Evolutionary conservation across 64 coral and sea anemone genomes (phyloP).

Genomic region (Stichodactyla helianthus): DNA sequence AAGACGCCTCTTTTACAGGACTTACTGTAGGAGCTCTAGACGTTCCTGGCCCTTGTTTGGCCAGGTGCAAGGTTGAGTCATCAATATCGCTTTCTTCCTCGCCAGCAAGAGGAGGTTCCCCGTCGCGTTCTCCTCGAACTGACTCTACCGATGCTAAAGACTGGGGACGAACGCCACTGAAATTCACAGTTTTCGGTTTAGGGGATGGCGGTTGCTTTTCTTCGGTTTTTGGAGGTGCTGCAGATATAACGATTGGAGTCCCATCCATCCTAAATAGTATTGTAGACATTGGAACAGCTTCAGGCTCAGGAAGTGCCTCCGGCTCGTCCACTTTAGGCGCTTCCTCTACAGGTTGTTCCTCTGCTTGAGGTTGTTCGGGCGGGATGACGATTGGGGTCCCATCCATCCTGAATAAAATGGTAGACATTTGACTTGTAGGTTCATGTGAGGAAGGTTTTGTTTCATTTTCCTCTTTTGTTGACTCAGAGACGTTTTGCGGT

Average conservation of each 20-base stretch:
- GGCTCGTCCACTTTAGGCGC: background rate
- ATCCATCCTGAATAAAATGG: slow-evolving; percentile 18
- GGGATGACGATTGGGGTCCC: background rate
- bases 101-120: slow-evolving; percentile 6
- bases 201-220: slow-evolving; percentile 1
- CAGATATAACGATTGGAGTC: background rate
- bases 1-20: background rate
- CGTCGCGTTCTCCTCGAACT: slow-evolving; percentile 11
- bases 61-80: slow-evolving; percentile 17
- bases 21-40: slow-evolving; percentile 10
- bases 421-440: background rate
- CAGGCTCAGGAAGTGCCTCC: background rate
- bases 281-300: slow-evolving; percentile 1
- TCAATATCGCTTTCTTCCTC: slow-evolving; percentile 33
- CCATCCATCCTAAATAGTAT: slow-evolving; percentile 16
- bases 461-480: background rate
- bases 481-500: background rate
- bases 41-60: background rate
- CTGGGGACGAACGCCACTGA: slow-evolving; percentile 5
- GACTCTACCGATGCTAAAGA: slow-evolving; percentile 3
- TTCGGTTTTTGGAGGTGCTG: background rate
- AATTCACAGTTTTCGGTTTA: background rate
- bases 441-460: background rate
- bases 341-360: background rate
- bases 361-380: background rate